Evolutionary conservation across 2,888 invertebrate species (phyloP), one percentile per base, ranked within the genome.

Genomic region (Pristionchus mayeri): DNA sequence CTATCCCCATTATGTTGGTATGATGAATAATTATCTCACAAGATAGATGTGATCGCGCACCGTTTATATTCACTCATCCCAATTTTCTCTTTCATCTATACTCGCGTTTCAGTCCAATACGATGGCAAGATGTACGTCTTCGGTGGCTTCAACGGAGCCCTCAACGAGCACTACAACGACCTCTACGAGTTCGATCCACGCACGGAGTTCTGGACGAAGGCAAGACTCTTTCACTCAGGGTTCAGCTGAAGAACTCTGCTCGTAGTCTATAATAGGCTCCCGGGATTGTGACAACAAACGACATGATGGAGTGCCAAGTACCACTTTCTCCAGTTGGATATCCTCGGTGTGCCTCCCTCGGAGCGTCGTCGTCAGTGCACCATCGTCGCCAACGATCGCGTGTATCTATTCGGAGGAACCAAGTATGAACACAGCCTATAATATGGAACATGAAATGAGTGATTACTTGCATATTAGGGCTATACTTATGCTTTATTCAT

Each of bases 141-240:
- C 94, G 97, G 97, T 81, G 97, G 97, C 44, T 97, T 95, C 93
- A 96, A 97, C 93, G 96, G 96, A 16, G 94, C 95, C 44, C 93
- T 94, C 84, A 95, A 95, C 89, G 94, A 95, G 84, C 97, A 97
- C 94, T 97, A 95, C 92, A 96, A 96, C 93, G 97, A 97, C 93
- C 94, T 97, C 87, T 95, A 95, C 93, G 95, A 95, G 91, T 97
- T 95, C 93, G 93, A 94, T 89, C 94, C 94, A 86, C 93, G 93
- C 24, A 88, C 85, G 9, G 60, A 50, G 37, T 54, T 30, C 2
- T 92, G 92, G 93, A 94, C n/a, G 95, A 95, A 0, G 67, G 87
- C 86, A 30, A 21, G 85, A 18, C n/a, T n/a, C n/a, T n/a, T n/a
- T n/a, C n/a, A n/a, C n/a, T n/a, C n/a, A n/a, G n/a, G n/a, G n/a